phyloP scores from a whole-genome alignment of 2,113 vertebrate genomes.

The Gallinago jamesoni region DNA sequence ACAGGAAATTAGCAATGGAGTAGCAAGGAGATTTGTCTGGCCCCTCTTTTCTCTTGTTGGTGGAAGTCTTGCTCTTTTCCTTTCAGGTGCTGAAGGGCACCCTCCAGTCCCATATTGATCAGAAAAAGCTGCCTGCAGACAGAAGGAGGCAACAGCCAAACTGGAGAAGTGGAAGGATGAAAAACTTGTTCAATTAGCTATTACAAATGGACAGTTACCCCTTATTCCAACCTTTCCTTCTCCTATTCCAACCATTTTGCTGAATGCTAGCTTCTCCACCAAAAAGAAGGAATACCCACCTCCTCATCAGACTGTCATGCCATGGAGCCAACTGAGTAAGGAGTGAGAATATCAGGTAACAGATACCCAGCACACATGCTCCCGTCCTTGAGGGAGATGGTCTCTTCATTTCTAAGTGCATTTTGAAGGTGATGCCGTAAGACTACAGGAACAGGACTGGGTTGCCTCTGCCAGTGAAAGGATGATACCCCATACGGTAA shows the following conservation, averaged over 20 bases:
- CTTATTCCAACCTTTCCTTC: background rate
- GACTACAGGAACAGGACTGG: background rate
- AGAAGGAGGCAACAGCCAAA: background rate
- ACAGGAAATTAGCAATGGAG: background rate
- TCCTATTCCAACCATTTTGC: background rate
- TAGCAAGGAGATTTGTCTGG: background rate
- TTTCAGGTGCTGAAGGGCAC: background rate
- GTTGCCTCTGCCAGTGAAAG: background rate
- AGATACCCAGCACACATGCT: background rate
- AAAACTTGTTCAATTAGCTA: background rate
- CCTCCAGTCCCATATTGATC: background rate
- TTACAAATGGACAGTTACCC: background rate
- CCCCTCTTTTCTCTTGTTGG: background rate
- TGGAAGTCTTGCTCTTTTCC: background rate
- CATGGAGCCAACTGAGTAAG: background rate
- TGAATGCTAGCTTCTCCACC: background rate
- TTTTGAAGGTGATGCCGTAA: background rate
- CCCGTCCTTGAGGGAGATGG: background rate
- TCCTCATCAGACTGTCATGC: fast-evolving
- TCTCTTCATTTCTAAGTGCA: background rate
- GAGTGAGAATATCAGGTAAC: background rate
- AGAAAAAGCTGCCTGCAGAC: background rate
- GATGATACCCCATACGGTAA: background rate
- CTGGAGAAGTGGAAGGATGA: background rate
- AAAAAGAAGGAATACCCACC: background rate